Conservation (phyloP, 2,888 invertebrate genomes). For the Neocrepidodera transversa region DNA sequence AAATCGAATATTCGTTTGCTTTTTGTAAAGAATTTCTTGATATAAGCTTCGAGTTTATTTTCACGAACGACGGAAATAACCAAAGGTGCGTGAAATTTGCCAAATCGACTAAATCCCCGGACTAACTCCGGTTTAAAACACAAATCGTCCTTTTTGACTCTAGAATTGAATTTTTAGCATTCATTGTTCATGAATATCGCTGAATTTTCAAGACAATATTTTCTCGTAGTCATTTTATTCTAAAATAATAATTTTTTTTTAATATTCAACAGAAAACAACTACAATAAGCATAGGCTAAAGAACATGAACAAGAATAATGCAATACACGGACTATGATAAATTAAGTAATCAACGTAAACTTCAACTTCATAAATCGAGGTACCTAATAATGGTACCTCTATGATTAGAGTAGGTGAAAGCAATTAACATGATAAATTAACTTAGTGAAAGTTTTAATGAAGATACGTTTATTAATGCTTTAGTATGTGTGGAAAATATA, state of each 20-base stretch:
- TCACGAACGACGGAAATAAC: conserved; percentile 14
- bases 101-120: conserved; percentile 20
- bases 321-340: not conserved
- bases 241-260: too few species aligned
- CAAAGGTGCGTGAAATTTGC: conserved; percentile 29
- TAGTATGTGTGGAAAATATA: too few species aligned
- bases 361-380: not conserved
- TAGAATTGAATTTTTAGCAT: not conserved
- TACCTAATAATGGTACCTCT: not conserved
- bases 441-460: conserved; percentile 5
- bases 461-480: not conserved
- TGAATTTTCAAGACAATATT: not conserved
- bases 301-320: conserved; percentile 2
- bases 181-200: not conserved
- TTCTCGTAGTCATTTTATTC: too few species aligned
- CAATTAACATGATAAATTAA: conserved; percentile 10
- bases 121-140: not conserved
- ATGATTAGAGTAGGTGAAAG: conserved; percentile 7
- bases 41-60: conserved; percentile 17
- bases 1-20: conserved; percentile 3
- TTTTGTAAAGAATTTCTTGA: conserved; percentile 6
- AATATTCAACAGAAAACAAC: too few species aligned
- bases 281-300: too few species aligned
- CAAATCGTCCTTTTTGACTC: conserved; percentile 15
- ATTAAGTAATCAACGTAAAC: conserved; percentile 1